Evolutionary conservation across 2,797 vertebrate species (phyloP).

Genomic region (Eutrigla gurnardus): DNA sequence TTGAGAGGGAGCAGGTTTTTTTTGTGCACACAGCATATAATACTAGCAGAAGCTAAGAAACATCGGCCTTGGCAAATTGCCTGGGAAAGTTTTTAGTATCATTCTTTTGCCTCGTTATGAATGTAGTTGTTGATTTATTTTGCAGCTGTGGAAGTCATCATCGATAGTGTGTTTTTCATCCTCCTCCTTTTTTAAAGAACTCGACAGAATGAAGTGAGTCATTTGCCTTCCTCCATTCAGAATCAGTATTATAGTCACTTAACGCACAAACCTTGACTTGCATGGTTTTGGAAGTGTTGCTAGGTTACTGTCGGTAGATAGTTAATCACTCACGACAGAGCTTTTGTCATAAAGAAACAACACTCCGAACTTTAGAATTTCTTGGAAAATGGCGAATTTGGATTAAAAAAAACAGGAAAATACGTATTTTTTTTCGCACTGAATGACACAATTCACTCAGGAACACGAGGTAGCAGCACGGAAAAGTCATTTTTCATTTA

Average conservation of each 20-base stretch:
- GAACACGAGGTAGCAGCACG: constrained; percentile 23
- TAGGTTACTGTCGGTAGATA: not conserved
- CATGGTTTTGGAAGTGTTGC: no score
- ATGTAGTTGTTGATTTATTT: constrained; percentile 12
- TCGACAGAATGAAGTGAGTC: not conserved
- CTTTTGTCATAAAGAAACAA: not conserved
- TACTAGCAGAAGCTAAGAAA: constrained; percentile 20
- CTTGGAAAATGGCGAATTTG: not conserved
- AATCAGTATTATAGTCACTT: not conserved
- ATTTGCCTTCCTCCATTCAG: not conserved
- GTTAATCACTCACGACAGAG: no score
- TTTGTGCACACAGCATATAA: constrained; percentile 29
- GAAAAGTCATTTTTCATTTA: constrained; percentile 46
- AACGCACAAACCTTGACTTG: no score
- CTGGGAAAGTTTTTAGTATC: constrained; percentile 19
- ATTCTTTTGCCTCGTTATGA: constrained; percentile 19
- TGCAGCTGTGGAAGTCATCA: not conserved
- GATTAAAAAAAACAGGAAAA: constrained; percentile 9
- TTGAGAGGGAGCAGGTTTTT: constrained; percentile 25
- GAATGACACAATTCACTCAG: constrained; percentile 2
- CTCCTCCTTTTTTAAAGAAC: not conserved
- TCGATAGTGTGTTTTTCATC: not conserved
- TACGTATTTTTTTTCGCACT: not conserved
- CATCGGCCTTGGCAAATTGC: constrained; percentile 40
- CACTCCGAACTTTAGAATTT: not conserved